Conservation (phyloP, 2,113 vertebrate species). For the Aegithalos caudatus region DNA sequence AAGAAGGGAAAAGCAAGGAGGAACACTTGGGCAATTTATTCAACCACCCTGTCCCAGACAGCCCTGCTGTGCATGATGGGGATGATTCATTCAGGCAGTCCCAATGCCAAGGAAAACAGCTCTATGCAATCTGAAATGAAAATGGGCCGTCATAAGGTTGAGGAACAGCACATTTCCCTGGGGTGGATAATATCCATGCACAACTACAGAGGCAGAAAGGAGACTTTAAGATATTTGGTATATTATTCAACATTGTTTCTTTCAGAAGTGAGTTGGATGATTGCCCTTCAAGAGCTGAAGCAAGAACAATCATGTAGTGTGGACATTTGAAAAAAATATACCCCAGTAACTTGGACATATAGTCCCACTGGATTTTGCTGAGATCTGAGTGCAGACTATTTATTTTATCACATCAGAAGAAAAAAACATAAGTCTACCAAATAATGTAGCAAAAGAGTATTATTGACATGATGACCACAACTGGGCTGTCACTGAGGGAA, state of each 20-base stretch:
- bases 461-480: not conserved
- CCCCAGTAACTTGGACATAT: not conserved
- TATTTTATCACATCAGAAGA: not conserved
- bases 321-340: not conserved
- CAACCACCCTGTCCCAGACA: constrained; percentile 27
- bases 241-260: constrained; percentile 16
- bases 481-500: not conserved
- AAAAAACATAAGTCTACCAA: not conserved
- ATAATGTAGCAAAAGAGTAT: not conserved
- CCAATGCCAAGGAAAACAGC: constrained; percentile 42
- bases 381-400: not conserved
- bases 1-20: constrained; percentile 16
- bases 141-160: not conserved
- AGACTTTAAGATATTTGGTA: constrained; percentile 14
- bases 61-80: constrained; percentile 35
- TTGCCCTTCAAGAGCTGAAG: constrained; percentile 10
- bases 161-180: not conserved
- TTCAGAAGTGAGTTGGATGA: constrained; percentile 14
- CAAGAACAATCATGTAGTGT: not conserved
- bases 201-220: constrained; percentile 15
- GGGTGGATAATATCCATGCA: not conserved
- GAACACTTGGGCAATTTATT: not conserved
- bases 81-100: constrained; percentile 42
- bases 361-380: not conserved
- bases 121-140: constrained; percentile 19